Base-by-base conservation (phyloP, 2,797 vertebrate species). In the Eleutherodactylus coqui region DNA sequence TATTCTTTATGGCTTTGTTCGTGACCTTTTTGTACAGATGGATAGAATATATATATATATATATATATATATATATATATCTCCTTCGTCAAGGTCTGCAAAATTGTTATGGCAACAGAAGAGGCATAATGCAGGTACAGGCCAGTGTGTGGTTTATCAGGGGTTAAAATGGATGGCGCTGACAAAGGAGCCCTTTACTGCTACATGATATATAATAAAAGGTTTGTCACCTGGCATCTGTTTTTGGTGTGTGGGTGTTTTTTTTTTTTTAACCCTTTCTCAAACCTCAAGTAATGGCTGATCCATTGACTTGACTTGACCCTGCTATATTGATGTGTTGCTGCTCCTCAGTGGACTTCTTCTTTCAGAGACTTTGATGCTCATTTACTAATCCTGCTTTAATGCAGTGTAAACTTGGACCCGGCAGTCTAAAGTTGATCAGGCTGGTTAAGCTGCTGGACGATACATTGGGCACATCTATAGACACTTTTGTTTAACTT, bases 81-180 rank as follows among this genome's bases (percentile, higher is more conserved):
- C 51, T 49, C 17, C 24, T 14, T 82, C 45, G 17, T 67, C 34
- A 38, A 36, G 24, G 32, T 41, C 24, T 43, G 13, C 69, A 6
- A 38, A 41, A 53, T 41, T 41, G 21, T 70, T 38, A 53, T 70
- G 21, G 13, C 62, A 81, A 70, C 45, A 53, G 64, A 53, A 38
- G 38, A 34, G 9, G 24, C 45, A 6, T 13, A 41, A 14, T 24
- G 58, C 21, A 73, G 49, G 67, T 41, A 49, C 80, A 53, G 80
- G 32, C 64, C 17, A 24, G 3, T 24, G 53, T 38, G 34, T 41
- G 24, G 34, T 72, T 41, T 19, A 6, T 27, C 34, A 51, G 32
- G 80, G 80, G 67, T 82, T 82, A 82, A 72, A 13, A 32, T 14
- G 80, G 49, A 82, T 55, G 67, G 14, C 41, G 10, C 58, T 17